Percentiles rank a stretch among this genome's conserved stretches.
Conservation (phyloP, 2,888 invertebrate species). For the Acleris holmiana region DNA sequence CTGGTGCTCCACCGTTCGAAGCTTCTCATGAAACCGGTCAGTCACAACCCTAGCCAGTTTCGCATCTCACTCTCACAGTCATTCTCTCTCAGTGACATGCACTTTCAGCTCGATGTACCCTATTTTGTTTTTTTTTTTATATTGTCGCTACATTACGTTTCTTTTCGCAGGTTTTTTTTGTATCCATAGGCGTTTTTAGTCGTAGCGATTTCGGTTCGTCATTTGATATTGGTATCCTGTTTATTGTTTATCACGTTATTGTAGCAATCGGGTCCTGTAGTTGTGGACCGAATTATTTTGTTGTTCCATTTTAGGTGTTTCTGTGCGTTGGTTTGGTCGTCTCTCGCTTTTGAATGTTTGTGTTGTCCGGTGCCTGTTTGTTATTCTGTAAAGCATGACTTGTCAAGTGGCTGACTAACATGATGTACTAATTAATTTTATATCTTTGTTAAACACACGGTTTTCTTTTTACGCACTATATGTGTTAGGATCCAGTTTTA, state of each 20-base stretch:
- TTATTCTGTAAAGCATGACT: constrained; percentile 37
- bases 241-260: constrained; percentile 42
- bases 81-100: constrained; percentile 57
- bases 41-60: constrained; percentile 72
- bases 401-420: constrained; percentile 38
- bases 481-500: constrained; percentile 3
- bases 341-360: constrained; percentile 32
- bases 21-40: constrained; percentile 98
- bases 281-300: constrained; percentile 32
- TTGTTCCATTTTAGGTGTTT: constrained; percentile 41
- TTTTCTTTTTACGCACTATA: constrained; percentile 28
- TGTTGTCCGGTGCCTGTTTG: constrained; percentile 27
- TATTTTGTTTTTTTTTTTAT: constrained; percentile 50
- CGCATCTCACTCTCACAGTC: constrained; percentile 45
- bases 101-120: constrained; percentile 60
- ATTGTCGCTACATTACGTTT: constrained; percentile 49
- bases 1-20: constrained; percentile 98
- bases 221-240: constrained; percentile 49
- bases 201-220: constrained; percentile 41
- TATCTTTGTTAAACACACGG: constrained; percentile 17
- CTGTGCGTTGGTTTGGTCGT: constrained; percentile 29
- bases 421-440: constrained; percentile 18
- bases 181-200: constrained; percentile 44
- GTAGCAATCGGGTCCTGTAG: constrained; percentile 27
- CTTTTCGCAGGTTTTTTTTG: constrained; percentile 47